Evolutionary conservation across 2,797 vertebrate species (phyloP), one percentile per base, ranked within the genome.

Genomic region (Spea hammondii): DNA sequence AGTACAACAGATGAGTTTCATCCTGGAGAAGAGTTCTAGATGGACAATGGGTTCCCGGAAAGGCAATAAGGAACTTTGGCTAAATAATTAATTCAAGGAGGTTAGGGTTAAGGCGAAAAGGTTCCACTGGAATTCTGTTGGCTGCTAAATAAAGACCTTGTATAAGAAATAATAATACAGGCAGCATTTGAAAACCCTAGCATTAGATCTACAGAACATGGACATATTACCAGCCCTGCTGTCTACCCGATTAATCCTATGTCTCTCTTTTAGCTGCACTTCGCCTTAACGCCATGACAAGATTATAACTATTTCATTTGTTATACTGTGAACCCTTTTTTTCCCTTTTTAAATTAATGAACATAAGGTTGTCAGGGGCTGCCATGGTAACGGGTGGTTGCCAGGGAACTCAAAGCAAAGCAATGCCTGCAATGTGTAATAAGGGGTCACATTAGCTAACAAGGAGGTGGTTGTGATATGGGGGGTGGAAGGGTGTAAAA

Each of bases 231-330:
- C 79, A 69, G 70, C 79, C 73, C 51, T 65, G 49, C 70, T 77
- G 74, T 77, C 74, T 66, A 4, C 32, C 57, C 59, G 14, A 74
- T 74, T 64, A 64, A 9, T 64, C 72, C 72, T 9, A 11, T 59
- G 76, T 65, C 68, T 70, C 59, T 54, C 0, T 8, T 32, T 51
- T 73, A 82, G 79, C 83, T 82, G 66, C 73, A 72, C 79, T 59
- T 57, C 77, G 72, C 82, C 83, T 79, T 83, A 85, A 83, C 85
- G 83, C 86, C 82, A 82, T 84, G 87, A 88, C 83, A 85, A 84
- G 86, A 87, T 88, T 83, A 84, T 84, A 86, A 87, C 86, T 86
- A 85, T 88, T 87, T 86, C 86, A 84, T 87, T 86, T 85, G 86
- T 87, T 87, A 83, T 81, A 85, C 81, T 70, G 80, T 77, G 79